A percentile compares a stretch with the other conserved stretches of the same genome.
Conservation (phyloP, 2,797 vertebrate species). For the Bradypodion pumilum region DNA sequence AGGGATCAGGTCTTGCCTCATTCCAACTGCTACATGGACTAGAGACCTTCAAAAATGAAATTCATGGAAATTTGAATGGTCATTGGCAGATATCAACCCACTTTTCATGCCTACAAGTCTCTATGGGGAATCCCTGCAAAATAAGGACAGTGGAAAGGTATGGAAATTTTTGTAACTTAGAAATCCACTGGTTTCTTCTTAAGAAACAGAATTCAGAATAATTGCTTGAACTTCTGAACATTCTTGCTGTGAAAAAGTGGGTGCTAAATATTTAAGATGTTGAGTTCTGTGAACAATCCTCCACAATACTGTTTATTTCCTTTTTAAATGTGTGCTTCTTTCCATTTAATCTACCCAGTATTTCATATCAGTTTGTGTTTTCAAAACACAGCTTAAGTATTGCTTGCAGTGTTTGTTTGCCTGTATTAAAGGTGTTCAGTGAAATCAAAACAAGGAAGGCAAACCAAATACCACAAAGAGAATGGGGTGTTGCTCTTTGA, state of each 20-base stretch:
- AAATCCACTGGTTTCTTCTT: neutral
- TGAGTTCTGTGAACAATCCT: conserved; percentile 4
- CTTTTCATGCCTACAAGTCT: too few relatives aligned
- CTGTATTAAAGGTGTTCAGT: conserved; percentile 38
- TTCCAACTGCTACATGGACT: too few relatives aligned
- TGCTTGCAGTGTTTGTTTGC: conserved; percentile 23
- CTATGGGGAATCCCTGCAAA: too few relatives aligned
- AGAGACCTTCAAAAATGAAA: too few relatives aligned
- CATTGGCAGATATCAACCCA: too few relatives aligned
- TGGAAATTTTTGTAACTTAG: too few relatives aligned
- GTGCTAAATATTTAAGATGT: neutral
- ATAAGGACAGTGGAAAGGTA: too few relatives aligned
- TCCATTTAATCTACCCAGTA: neutral
- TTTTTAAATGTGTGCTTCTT: neutral
- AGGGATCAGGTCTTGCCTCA: too few relatives aligned
- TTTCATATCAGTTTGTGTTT: neutral
- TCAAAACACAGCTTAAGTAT: neutral
- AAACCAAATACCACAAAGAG: neutral
- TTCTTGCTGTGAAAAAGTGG: neutral
- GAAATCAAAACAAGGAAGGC: conserved; percentile 36
- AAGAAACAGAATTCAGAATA: neutral
- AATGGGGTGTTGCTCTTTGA: fast-evolving
- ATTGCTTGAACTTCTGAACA: neutral
- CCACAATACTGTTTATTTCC: neutral
- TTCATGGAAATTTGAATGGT: too few relatives aligned